Conservation (phyloP, 2,888 invertebrate species). For the Linnaemya tessellans region DNA sequence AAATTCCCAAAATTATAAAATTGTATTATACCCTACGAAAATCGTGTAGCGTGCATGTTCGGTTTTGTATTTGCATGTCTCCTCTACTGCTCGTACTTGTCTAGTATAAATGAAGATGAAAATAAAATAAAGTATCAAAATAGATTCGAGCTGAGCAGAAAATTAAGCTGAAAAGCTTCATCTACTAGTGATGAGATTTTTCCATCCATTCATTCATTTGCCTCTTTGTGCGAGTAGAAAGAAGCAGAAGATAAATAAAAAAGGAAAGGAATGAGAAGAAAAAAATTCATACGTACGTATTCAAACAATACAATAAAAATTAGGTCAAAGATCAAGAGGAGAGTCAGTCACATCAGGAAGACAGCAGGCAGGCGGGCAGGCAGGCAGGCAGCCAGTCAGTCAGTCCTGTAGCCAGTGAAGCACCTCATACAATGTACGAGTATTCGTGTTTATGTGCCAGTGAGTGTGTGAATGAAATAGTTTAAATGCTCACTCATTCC, state of each 20-base stretch:
- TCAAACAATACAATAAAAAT: conserved; percentile 69
- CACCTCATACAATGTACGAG: background rate
- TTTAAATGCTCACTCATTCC: conserved; percentile 41
- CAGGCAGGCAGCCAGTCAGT: conserved; percentile 29
- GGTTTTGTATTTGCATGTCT: no score
- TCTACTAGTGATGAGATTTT: conserved; percentile 62
- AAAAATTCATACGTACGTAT: conserved; percentile 16
- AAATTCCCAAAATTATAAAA: no score
- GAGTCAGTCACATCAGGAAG: conserved; percentile 66
- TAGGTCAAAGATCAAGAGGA: conserved; percentile 75
- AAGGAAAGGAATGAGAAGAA: conserved; percentile 22
- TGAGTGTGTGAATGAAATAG: conserved; percentile 42
- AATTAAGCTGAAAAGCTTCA: conserved; percentile 71
- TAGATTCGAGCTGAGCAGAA: conserved; percentile 70
- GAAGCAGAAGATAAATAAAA: background rate
- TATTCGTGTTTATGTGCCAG: conserved; percentile 4
- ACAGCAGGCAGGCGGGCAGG: conserved; percentile 36
- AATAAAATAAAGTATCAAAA: conserved; percentile 70
- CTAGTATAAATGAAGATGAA: conserved; percentile 62
- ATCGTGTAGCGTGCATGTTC: no score
- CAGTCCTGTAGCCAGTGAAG: conserved; percentile 35
- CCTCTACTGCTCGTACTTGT: background rate
- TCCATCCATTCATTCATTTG: conserved; percentile 37
- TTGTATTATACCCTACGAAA: no score
- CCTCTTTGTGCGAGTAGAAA: conserved; percentile 24